phyloP scores from a whole-genome alignment of 2,797 vertebrate genomes.

The Poeciliopsis infans region DNA sequence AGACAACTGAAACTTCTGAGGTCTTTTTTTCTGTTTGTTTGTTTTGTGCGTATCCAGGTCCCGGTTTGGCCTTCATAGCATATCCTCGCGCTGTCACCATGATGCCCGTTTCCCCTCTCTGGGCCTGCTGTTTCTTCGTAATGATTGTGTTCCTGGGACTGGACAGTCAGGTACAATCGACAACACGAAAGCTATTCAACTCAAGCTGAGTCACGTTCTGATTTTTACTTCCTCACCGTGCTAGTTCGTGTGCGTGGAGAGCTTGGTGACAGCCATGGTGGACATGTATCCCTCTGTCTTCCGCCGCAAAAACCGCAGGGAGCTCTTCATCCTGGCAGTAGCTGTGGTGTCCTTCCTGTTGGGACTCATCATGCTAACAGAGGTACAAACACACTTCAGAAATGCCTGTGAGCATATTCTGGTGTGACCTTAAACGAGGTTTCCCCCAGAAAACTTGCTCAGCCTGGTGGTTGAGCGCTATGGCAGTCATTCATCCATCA shows the following conservation, averaged over 20 bases:
- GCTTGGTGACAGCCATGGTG: slow-evolving; percentile 92
- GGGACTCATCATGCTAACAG: slow-evolving; percentile 94
- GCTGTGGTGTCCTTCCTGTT: slow-evolving; percentile 88
- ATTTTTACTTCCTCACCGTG: background rate
- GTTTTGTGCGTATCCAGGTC: slow-evolving; percentile 78
- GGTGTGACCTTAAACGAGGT: no score
- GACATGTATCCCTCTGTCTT: slow-evolving; percentile 93
- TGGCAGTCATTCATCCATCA: no score
- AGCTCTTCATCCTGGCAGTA: slow-evolving; percentile 89
- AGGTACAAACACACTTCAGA: slow-evolving; percentile 79
- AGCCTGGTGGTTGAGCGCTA: no score
- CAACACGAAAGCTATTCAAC: background rate
- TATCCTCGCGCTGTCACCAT: slow-evolving; percentile 96
- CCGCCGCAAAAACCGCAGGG: slow-evolving; percentile 91
- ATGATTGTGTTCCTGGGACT: slow-evolving; percentile 95
- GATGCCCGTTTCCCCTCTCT: slow-evolving; percentile 95
- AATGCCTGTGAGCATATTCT: background rate
- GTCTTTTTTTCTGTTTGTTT: background rate
- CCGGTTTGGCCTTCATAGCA: slow-evolving; percentile 96
- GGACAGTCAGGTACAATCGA: slow-evolving; percentile 90
- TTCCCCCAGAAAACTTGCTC: no score
- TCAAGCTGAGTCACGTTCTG: background rate
- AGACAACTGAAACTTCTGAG: background rate
- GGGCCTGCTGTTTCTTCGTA: slow-evolving; percentile 97
- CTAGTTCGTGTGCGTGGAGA: slow-evolving; percentile 96